phyloP scores from a whole-genome alignment of 2,888 invertebrate species.

The Callyntrura sp. region DNA sequence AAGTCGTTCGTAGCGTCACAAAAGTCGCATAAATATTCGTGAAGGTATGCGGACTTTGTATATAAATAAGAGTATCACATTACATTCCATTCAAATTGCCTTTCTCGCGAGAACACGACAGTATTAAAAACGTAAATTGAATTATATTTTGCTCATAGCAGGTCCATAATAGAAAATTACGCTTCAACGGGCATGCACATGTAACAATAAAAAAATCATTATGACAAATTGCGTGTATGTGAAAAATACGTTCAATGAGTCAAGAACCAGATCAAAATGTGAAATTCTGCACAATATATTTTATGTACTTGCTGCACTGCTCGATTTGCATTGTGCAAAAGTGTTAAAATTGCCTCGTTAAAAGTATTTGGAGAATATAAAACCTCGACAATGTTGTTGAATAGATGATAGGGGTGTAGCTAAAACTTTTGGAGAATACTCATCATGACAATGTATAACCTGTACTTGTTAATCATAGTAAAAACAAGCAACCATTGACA shows the following conservation, averaged over 20 bases:
- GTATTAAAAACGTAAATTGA: conserved; percentile 57
- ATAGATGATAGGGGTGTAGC: no score
- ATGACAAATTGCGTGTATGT: not conserved
- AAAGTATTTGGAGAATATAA: no score
- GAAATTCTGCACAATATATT: conserved; percentile 31
- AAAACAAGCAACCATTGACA: no score
- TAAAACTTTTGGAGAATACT: no score
- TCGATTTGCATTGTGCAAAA: not conserved
- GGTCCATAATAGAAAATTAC: conserved; percentile 32
- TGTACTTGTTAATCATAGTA: no score
- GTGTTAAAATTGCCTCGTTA: conserved; percentile 8
- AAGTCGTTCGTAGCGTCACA: not conserved
- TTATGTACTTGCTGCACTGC: conserved; percentile 41
- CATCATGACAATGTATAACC: no score
- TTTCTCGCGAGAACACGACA: conserved; percentile 51
- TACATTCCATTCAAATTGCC: conserved; percentile 59
- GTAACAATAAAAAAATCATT: conserved; percentile 46
- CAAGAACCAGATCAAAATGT: not conserved
- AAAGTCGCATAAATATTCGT: conserved; percentile 14
- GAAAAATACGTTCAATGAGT: conserved; percentile 1
- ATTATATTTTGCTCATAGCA: conserved; percentile 59
- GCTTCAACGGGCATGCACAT: conserved; percentile 8
- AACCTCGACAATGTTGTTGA: no score
- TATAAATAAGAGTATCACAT: not conserved
- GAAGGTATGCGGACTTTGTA: conserved; percentile 8